Base-by-base conservation (phyloP, 2,888 invertebrate species). In the Scaptomyza cyrtandrae region DNA sequence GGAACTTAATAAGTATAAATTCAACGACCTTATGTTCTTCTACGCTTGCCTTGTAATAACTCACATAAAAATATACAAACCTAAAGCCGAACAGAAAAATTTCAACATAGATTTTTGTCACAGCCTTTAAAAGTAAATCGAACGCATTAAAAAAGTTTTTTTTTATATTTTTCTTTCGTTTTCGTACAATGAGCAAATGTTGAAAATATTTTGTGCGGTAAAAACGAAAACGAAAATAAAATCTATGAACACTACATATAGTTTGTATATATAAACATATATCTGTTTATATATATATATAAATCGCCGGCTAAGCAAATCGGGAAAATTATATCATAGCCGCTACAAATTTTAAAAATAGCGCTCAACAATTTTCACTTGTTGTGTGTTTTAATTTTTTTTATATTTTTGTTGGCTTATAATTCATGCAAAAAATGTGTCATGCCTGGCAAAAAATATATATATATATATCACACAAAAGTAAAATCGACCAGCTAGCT, bases 261-360 rank as follows among this genome's bases (percentile, higher is more conserved):
- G 6, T 27, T 43, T 24, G 16, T 56, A 27, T 29, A 16, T 27
- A 37, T 60, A 44, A 41, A 62, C 24, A 33, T 46, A 46, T 43
- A 41, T 24, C 13, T 31, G 5, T 27, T 39, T 57, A 48, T 46
- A 27, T 31, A 39, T 43, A 68, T 54, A 53, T 64, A 71, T 53
- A 66, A 71, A 70, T 80, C 60, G 78, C 86, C 86, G 88, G 78
- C 86, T 71, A 75, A 84, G 75, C 70, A 75, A 83, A 87, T 66
- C 89, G 78, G 64, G 65, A 50, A 79, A 89, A 85, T 85, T 85
- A 89, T 89, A 85, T 85, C 85, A 85, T 73, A 75, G 88, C 62
- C 68, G 66, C 81, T 64, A 82, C 64, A 39, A 66, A 60, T 80
- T 85, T 89, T 88, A 89, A 73, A 89, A 85, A 89, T 83, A 89